Base-by-base conservation (phyloP, 2,113 vertebrate genomes). In the Heterochromis multidens region DNA sequence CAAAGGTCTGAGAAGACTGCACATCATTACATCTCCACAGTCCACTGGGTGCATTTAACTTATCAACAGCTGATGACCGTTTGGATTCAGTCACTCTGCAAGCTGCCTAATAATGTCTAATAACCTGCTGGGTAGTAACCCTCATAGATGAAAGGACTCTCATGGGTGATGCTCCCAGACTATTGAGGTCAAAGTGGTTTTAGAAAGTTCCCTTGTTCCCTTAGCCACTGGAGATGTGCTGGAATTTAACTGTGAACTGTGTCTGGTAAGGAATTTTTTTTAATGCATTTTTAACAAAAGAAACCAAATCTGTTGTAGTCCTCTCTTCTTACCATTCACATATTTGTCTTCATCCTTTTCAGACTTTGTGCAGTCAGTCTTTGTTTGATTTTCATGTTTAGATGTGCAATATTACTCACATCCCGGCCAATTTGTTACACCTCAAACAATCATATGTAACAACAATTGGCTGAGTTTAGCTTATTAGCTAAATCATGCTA, bases 21-120 rank as follows among this genome's bases (percentile, higher is more conserved):
- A 58, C 82, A 82, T 81, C 79, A 43, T 67, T 54, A 40, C 27
- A 33, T 61, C 63, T 62, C 56, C 33, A 14, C 29, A 33, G 59
- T 77, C 81, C 31, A n/a, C 63, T 82, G 31, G 72, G 59, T 56
- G 84, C 57, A 40, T 54, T 61, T 76, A 23, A 27, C 67, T 89
- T 81, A 88, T 94, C 81, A 82, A 5, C 46, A 67, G 87, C 79
- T 88, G 87, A 89, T 89, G 92, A 94, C 82, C 67, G 12, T 80
- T 77, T 31, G 37, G 74, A 65, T 29, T 72, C 60, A 62, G 85
- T 88, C 89, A 78, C 77, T 86, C 85, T 65, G 27, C 87, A 81
- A 83, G 88, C 80, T 63, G 77, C 85, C 67, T 84, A 85, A 91
- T 92, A 78, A 88, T 14, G 7, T 60, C 80, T 23, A 79, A 54